A percentile compares a stretch with the other conserved stretches of the same genome.
Conservation (phyloP, 2,888 invertebrate genomes). For the Aphodius sticticus region DNA sequence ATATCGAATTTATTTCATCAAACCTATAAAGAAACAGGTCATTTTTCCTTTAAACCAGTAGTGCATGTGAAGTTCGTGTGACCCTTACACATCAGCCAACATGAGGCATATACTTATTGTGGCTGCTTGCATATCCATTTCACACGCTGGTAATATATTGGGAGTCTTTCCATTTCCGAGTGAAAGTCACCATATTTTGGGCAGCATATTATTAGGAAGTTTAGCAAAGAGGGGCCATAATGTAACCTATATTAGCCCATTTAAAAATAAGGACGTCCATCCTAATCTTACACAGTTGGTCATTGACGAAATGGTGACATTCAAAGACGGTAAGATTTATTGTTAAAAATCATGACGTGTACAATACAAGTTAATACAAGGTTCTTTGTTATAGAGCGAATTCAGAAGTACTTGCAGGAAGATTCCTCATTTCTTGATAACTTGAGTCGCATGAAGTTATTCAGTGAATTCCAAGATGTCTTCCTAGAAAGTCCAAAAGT, state of each 20-base stretch:
- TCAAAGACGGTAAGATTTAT: conserved; percentile 12
- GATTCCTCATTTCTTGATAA: background rate
- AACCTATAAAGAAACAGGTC: background rate
- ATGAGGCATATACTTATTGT: background rate
- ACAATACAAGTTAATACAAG: background rate
- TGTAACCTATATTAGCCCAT: conserved; percentile 11
- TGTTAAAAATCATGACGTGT: background rate
- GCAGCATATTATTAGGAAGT: background rate
- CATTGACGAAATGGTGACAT: background rate
- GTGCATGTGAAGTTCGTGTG: background rate
- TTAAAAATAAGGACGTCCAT: background rate
- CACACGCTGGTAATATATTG: conserved; percentile 7
- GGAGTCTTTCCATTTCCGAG: conserved; percentile 5
- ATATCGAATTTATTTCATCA: too few species aligned
- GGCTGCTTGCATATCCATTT: background rate
- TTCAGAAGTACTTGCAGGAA: conserved; percentile 8
- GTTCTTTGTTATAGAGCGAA: background rate
- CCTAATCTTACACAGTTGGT: background rate
- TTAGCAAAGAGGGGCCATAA: conserved; percentile 10
- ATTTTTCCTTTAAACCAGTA: background rate
- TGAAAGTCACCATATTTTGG: conserved; percentile 16
- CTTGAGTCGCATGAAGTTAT: background rate
- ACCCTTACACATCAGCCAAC: background rate
- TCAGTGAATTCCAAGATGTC: background rate
- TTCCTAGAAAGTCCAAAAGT: background rate